These are phyloP conservation scores for Myiozetetes cayanensis DNA, from an alignment of 2,113 vertebrate species.

Conservation along the genomic window DNA sequence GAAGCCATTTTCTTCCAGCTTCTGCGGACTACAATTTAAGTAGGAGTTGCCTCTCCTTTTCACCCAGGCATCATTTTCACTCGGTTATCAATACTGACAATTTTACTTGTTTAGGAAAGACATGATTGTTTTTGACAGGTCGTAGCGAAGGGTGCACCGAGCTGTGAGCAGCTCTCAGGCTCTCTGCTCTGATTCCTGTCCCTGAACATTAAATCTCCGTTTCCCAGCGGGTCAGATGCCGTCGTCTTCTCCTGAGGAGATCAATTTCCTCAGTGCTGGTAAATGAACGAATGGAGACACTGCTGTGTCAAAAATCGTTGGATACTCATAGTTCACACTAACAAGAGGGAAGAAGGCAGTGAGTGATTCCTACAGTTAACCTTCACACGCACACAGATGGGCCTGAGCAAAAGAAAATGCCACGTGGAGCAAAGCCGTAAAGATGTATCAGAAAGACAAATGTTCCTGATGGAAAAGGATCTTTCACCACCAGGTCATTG, in stretches of 20 bases:
- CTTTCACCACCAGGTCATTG: background rate
- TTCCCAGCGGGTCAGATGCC: background rate
- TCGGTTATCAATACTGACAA: background rate
- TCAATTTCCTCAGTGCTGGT: background rate
- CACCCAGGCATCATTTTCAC: background rate
- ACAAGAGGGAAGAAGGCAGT: background rate
- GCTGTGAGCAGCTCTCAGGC: background rate
- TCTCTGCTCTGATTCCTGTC: background rate
- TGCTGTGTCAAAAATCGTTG: background rate
- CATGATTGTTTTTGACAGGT: background rate
- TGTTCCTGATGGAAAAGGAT: background rate
- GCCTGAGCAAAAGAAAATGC: background rate
- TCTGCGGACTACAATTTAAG: background rate
- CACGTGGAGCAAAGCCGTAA: background rate
- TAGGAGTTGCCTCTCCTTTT: background rate
- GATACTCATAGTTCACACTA: background rate
- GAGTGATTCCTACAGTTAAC: constrained; percentile 19
- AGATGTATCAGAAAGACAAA: background rate
- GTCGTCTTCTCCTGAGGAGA: background rate
- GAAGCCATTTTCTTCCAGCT: background rate
- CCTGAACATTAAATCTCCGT: background rate
- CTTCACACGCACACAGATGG: background rate
- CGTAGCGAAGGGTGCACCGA: background rate
- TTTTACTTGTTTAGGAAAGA: background rate
- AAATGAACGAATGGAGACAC: background rate